Conservation (phyloP, 2,113 vertebrate genomes). For the Ictidomys tridecemlineatus region DNA sequence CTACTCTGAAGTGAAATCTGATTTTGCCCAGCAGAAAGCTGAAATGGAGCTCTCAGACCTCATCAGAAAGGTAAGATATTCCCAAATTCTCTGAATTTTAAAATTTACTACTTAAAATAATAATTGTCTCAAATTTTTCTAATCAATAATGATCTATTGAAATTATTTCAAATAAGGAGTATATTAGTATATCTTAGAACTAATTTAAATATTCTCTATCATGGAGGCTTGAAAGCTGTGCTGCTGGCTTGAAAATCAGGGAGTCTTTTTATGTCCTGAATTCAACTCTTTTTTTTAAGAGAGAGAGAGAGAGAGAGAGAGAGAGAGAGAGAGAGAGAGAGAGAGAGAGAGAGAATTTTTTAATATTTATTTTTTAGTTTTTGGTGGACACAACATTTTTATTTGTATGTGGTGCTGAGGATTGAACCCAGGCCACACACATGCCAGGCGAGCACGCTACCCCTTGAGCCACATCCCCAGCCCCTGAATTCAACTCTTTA, state of each 20-base stretch:
- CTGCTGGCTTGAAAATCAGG: neutral
- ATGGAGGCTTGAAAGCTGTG: neutral
- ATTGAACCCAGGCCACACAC: too few species aligned
- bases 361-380: too few species aligned
- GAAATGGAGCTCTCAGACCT: slow-evolving; percentile 99
- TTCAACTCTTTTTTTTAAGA: too few species aligned
- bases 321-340: too few species aligned
- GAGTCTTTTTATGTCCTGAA: neutral
- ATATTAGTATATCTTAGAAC: neutral
- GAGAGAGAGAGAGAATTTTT: too few species aligned
- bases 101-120: neutral
- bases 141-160: neutral
- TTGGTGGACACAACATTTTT: too few species aligned
- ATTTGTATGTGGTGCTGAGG: too few species aligned
- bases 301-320: too few species aligned
- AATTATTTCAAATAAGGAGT: slow-evolving; percentile 20
- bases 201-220: neutral
- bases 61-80: slow-evolving; percentile 94
- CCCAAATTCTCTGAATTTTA: neutral
- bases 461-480: too few species aligned
- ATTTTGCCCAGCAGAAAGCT: slow-evolving; percentile 97
- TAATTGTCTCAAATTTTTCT: neutral
- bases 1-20: slow-evolving; percentile 97
- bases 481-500: neutral
- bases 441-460: too few species aligned